A percentile compares a stretch with the other conserved stretches of the same genome.
phyloP scores from a whole-genome alignment of 1,140 invertebrate genomes.

The Tribolium castaneum region DNA sequence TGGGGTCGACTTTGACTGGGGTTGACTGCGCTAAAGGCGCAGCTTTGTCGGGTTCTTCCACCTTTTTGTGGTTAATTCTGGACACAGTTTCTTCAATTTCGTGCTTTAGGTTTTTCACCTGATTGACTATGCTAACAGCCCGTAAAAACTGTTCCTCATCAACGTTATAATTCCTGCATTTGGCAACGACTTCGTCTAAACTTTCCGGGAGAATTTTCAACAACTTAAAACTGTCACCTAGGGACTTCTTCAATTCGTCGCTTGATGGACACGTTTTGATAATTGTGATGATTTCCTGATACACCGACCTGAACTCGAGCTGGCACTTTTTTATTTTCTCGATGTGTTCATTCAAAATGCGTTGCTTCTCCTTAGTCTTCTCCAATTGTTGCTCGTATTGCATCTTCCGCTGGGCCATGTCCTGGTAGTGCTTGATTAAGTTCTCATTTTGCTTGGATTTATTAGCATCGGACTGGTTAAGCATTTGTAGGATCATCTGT shows the following conservation, averaged over 20 bases:
- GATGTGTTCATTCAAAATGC: conserved; percentile 59
- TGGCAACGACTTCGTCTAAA: conserved; percentile 67
- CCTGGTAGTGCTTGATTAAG: conserved; percentile 61
- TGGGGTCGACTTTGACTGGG: conserved; percentile 8
- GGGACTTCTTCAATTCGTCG: conserved; percentile 55
- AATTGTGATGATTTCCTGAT: conserved; percentile 61
- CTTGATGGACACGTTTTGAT: conserved; percentile 61
- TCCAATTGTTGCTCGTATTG: conserved; percentile 63
- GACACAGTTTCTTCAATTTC: conserved; percentile 60
- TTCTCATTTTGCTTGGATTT: conserved; percentile 57
- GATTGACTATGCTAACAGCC: conserved; percentile 61
- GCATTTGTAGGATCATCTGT: conserved; percentile 57
- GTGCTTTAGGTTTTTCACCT: conserved; percentile 63
- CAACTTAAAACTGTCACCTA: conserved; percentile 56
- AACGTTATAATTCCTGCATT: conserved; percentile 65
- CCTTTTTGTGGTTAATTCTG: conserved; percentile 45
- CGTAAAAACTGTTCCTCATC: conserved; percentile 67
- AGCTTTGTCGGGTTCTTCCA: conserved; percentile 54
- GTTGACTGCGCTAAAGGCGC: not conserved
- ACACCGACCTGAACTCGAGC: conserved; percentile 60
- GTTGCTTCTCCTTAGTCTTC: conserved; percentile 61
- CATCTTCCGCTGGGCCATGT: conserved; percentile 60
- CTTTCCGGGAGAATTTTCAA: conserved; percentile 60
- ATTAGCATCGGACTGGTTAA: conserved; percentile 61
- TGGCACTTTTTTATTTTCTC: conserved; percentile 60